Evolutionary conservation across 2,113 vertebrate species (phyloP).

Genomic region (Erpornis zantholeuca): DNA sequence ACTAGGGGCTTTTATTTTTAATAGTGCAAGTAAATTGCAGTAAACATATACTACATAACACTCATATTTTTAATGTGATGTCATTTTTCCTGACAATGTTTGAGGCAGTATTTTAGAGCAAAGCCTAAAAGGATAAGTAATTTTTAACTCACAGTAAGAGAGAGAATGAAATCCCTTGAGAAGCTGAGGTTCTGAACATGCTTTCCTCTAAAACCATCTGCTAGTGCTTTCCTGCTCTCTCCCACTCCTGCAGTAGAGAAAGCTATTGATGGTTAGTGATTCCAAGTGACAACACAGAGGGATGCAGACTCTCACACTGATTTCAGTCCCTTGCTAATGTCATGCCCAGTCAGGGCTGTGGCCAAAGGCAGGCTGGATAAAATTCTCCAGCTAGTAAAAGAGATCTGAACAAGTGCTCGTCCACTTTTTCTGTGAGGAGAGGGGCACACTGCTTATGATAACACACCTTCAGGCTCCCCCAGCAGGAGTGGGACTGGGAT

Average conservation of each 20-base stretch:
- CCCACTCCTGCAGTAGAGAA: neutral
- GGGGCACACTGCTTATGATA: neutral
- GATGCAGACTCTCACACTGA: neutral
- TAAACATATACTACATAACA: neutral
- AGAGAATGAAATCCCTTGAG: neutral
- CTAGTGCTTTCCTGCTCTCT: neutral
- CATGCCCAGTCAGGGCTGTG: neutral
- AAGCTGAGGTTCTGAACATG: neutral
- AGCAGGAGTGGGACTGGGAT: neutral
- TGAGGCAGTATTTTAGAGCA: neutral
- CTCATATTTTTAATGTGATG: neutral
- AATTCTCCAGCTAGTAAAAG: neutral
- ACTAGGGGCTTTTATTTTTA: neutral
- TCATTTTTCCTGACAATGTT: neutral
- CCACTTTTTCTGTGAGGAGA: neutral
- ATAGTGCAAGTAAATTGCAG: neutral
- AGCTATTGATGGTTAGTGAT: neutral
- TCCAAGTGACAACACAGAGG: neutral
- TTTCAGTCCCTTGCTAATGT: neutral
- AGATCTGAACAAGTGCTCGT: neutral
- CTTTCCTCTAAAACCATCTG: conserved; percentile 9
- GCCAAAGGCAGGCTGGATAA: neutral
- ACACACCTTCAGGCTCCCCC: neutral
- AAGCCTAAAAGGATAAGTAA: neutral
- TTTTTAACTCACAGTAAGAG: neutral